Evolutionary conservation across 1,140 invertebrate species (phyloP).

Genomic region (Zaprionus davidi): DNA sequence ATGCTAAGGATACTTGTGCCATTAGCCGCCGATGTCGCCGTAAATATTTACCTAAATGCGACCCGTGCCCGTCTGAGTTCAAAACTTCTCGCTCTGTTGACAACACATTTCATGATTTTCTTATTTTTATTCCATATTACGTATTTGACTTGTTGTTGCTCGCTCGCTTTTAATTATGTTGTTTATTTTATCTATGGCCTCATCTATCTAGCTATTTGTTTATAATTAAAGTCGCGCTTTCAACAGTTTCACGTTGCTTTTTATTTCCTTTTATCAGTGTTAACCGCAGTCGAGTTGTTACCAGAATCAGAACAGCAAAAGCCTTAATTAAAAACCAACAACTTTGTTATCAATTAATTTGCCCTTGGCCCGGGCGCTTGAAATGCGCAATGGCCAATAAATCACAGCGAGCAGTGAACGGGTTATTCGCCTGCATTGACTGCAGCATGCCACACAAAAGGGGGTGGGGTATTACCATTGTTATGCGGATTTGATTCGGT

Average conservation of each 20-base stretch:
- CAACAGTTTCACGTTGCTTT: slow-evolving; percentile 17
- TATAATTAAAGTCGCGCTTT: slow-evolving; percentile 70
- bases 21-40: slow-evolving; percentile 68
- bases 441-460: neutral
- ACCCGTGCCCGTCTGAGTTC: slow-evolving; percentile 52
- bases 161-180: slow-evolving; percentile 72
- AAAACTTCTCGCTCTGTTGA: slow-evolving; percentile 34
- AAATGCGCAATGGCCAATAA: slow-evolving; percentile 65
- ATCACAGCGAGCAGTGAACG: slow-evolving; percentile 36
- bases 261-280: slow-evolving; percentile 39
- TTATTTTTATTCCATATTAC: slow-evolving; percentile 24
- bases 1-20: slow-evolving; percentile 53
- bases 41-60: slow-evolving; percentile 66
- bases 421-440: neutral
- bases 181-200: slow-evolving; percentile 68
- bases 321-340: slow-evolving; percentile 81
- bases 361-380: slow-evolving; percentile 52
- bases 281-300: slow-evolving; percentile 62
- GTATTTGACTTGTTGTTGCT: slow-evolving; percentile 57
- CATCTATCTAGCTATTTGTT: slow-evolving; percentile 63
- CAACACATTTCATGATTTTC: slow-evolving; percentile 2
- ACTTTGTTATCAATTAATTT: slow-evolving; percentile 77
- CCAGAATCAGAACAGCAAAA: slow-evolving; percentile 44
- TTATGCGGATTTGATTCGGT: slow-evolving; percentile 13
- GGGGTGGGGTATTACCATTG: slow-evolving; percentile 31